These are phyloP conservation scores for Porites rus DNA, from an alignment of 92 coral and sea anemone genomes.

Conservation along the genomic window DNA sequence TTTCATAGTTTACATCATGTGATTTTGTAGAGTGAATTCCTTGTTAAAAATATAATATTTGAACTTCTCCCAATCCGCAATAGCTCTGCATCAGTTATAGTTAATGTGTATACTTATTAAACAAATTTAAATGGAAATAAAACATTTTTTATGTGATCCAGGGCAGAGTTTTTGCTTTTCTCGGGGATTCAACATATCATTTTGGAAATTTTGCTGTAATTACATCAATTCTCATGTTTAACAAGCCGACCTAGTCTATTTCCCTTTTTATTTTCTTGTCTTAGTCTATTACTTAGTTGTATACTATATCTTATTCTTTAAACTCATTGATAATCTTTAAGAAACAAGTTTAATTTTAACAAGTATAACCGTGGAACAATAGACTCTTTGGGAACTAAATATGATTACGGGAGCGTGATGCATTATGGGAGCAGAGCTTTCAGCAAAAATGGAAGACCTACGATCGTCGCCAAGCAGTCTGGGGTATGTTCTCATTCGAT, in stretches of 20 bases:
- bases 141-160: too few species aligned
- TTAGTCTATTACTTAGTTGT: not conserved
- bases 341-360: slow-evolving; percentile 78
- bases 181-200: too few species aligned
- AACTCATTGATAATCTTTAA: slow-evolving; percentile 3
- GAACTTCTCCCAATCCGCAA: too few species aligned
- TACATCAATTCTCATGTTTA: too few species aligned
- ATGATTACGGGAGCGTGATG: slow-evolving; percentile 86
- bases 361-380: slow-evolving; percentile 77
- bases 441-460: slow-evolving; percentile 77
- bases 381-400: slow-evolving; percentile 80
- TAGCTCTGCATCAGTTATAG: too few species aligned
- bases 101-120: too few species aligned
- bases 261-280: too few species aligned
- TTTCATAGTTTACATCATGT: not conserved
- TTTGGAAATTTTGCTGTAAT: too few species aligned
- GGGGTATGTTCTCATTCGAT: slow-evolving; percentile 52
- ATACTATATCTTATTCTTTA: not conserved
- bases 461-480: slow-evolving; percentile 70
- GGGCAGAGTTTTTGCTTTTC: too few species aligned
- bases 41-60: too few species aligned
- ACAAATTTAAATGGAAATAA: too few species aligned
- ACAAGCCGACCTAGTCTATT: too few species aligned
- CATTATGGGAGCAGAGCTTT: slow-evolving; percentile 75
- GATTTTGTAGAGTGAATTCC: not conserved